Evolutionary conservation across 2,113 vertebrate species (phyloP).

Genomic region (Rhegmatorhina hoffmannsi): DNA sequence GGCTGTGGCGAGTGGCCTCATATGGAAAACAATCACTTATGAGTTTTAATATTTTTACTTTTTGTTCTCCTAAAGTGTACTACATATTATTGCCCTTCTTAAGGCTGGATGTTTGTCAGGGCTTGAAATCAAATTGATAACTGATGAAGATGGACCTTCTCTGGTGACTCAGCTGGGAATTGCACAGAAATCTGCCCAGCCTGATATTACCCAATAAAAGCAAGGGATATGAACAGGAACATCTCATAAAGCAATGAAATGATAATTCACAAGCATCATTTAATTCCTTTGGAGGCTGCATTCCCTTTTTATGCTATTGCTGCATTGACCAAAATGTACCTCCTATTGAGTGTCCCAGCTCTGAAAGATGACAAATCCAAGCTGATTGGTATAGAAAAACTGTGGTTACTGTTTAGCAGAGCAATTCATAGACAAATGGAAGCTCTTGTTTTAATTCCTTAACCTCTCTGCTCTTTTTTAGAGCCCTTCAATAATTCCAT

Average conservation of each 20-base stretch:
- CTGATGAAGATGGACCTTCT: neutral
- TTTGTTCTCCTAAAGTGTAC: conserved; percentile 26
- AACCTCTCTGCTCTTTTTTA: neutral
- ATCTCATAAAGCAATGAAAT: conserved; percentile 49
- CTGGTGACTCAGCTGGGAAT: conserved; percentile 45
- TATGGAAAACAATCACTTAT: conserved; percentile 29
- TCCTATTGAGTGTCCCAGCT: conserved; percentile 6
- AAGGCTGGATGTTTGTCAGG: conserved; percentile 39
- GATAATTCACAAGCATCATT: conserved; percentile 46
- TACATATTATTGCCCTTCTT: conserved; percentile 11
- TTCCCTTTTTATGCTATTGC: conserved; percentile 23
- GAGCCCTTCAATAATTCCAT: neutral
- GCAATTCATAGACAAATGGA: neutral
- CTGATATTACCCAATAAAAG: conserved; percentile 63
- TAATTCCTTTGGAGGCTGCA: conserved; percentile 17
- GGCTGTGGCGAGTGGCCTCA: neutral
- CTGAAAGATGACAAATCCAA: conserved; percentile 14
- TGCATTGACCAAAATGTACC: conserved; percentile 11
- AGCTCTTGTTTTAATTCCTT: neutral
- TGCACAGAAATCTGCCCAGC: conserved; percentile 35
- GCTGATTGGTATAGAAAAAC: neutral
- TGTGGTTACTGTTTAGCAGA: conserved; percentile 29
- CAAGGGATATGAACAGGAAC: neutral
- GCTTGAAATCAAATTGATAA: conserved; percentile 65
- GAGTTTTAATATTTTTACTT: conserved; percentile 42